A percentile compares a stretch with the other conserved stretches of the same genome.
Evolutionary conservation across 53 echinoderm and acorn worm species (phyloP).

Genomic region (Henricia sp.): DNA sequence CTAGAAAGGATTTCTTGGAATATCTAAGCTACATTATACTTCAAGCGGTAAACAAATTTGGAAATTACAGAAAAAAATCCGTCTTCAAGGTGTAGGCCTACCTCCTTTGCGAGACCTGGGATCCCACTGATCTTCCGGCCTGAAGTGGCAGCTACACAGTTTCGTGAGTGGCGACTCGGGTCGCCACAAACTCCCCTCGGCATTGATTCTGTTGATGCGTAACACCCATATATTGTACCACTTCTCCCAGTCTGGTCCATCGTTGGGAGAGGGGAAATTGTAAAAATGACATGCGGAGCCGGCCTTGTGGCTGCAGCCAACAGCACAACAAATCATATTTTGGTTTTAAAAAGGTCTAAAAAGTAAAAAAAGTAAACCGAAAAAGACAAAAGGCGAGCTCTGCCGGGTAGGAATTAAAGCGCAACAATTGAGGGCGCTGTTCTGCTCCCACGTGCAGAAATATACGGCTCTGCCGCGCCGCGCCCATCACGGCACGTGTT

Average conservation of each 20-base stretch:
- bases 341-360: no score
- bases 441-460: no score
- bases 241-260: constrained; percentile 54
- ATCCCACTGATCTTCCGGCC: constrained; percentile 53
- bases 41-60: background rate
- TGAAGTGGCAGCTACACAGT: constrained; percentile 49
- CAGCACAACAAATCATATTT: constrained; percentile 45
- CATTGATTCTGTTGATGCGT: constrained; percentile 41
- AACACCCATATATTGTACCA: constrained; percentile 54
- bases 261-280: constrained; percentile 51
- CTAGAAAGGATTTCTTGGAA: no score
- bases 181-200: constrained; percentile 27
- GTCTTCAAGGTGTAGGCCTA: background rate
- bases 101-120: constrained; percentile 56
- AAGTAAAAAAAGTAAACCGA: no score
- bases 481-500: no score
- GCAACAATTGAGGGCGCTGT: no score
- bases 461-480: no score
- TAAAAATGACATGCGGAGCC: constrained; percentile 42
- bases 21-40: background rate
- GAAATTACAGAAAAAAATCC: background rate
- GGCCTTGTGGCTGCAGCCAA: constrained; percentile 36
- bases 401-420: no score
- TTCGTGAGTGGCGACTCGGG: constrained; percentile 29
- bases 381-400: no score